Evolutionary conservation across 2,113 vertebrate species (phyloP), one percentile per base, ranked within the genome.

Genomic region (Halcyon senegalensis): DNA sequence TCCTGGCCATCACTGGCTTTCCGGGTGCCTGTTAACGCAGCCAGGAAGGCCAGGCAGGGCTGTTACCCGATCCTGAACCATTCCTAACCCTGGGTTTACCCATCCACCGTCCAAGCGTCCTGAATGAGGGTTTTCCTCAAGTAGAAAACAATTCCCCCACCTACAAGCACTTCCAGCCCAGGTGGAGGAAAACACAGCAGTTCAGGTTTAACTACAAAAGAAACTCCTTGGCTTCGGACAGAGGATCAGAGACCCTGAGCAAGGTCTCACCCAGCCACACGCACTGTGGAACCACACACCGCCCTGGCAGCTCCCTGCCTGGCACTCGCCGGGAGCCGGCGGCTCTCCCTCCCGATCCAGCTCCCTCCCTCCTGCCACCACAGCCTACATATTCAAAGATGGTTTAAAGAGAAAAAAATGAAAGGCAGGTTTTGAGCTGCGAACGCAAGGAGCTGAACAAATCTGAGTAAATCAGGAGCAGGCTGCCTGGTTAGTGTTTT

Each of bases 371-470:
- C 72, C 69, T 33, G 35, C 68, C 59, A 68, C 53, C 48, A 87
- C 31, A 85, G 91, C 83, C 90, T 68, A 62, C 58, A 37, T 24
- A 74, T 79, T 93, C 91, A 91, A 82, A 91, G 58, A 16, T 0
- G 1, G 18, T 33, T 84, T 76, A 63, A 62, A 95, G 82, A 90
- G 75, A 64, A 84, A 44, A 44, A 84, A 87, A 89, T 13, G 48
- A 84, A 89, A 75, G 43, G 92, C 84, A 69, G n/a, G 62, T 58
- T 90, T 64, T 67, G 92, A 96, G 96, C 95, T 86, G 85, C 12
- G 3, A 77, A 92, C 84, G 37, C 82, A 83, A 78, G 72, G 46
- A 88, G 72, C 85, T 86, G 80, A 93, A 89, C 90, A 95, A 84
- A 93, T 88, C 82, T 74, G 4, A 67, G 93, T n/a, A 28, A 50